Percentiles rank a stretch among this genome's conserved stretches.
These are phyloP conservation scores for Nebria brevicollis DNA, from an alignment of 2,888 invertebrate genomes.

Conservation along the genomic window DNA sequence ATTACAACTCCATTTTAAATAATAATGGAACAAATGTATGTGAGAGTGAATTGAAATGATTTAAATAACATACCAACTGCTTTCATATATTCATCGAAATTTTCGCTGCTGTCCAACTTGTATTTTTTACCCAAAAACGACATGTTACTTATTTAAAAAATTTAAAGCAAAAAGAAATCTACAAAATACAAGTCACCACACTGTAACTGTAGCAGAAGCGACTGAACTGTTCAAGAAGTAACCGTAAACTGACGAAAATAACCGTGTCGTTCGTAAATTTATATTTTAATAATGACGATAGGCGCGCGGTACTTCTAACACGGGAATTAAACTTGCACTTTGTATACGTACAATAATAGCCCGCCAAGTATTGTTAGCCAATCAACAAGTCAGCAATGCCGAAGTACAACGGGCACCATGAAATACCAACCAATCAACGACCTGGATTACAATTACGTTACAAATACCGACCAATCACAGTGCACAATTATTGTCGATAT, in stretches of 20 bases:
- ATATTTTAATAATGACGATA: not conserved
- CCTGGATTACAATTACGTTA: not conserved
- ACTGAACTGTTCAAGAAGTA: conserved; percentile 12
- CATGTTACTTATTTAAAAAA: conserved; percentile 28
- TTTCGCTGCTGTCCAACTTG: conserved; percentile 81
- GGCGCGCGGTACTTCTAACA: not conserved
- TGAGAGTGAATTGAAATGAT: not conserved
- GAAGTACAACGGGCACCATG: conserved; percentile 20
- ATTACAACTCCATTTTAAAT: too few species aligned
- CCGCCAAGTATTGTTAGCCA: conserved; percentile 13
- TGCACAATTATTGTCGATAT: not conserved
- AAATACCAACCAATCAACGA: conserved; percentile 34
- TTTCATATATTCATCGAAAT: conserved; percentile 92
- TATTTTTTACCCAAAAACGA: conserved; percentile 76
- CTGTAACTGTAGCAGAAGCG: not conserved
- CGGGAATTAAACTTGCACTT: not conserved
- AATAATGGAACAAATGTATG: not conserved
- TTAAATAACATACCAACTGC: conserved; percentile 74
- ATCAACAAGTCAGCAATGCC: not conserved
- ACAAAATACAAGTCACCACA: conserved; percentile 11
- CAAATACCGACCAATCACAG: not conserved
- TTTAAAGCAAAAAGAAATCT: conserved; percentile 9
- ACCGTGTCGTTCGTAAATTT: not conserved
- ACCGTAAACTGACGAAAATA: conserved; percentile 10
- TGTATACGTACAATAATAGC: not conserved